Evolutionary conservation across 1,140 invertebrate species (phyloP), one percentile per base, ranked within the genome.

Genomic region (Aleiodes sp.): DNA sequence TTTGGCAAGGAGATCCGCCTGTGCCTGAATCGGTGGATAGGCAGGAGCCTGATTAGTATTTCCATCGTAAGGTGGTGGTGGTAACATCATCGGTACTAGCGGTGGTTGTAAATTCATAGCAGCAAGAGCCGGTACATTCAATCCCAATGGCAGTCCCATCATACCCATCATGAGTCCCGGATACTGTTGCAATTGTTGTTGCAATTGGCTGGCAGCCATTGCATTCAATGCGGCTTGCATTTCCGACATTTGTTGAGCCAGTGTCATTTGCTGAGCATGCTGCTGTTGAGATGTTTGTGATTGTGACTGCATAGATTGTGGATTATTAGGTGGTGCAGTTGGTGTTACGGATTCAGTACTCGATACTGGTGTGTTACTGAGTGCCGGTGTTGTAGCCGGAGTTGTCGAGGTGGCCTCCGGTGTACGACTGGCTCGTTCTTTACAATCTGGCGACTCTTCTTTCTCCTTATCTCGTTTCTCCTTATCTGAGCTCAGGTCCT

Each of bases 21-120:
- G 87, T 14, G 86, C 67, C 65, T 83, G 80, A 9, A 85, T 80
- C 1, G 86, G 68, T 73, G 86, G 72, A 89, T 90, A 80, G 87
- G 88, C 73, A 82, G 83, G 52, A 72, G 81, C 14, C n/a, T 29
- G 26, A 24, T 24, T 52, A 24, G 21, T 72, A 81, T 87, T 72
- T 83, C 87, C 88, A 90, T 92, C 70, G 81, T 90, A 94, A 9
- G 92, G 90, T 33, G 92, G 92, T 14, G 93, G 93, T 21, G 94
- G 93, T 88, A 96, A 90, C 93, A 97, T 96, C 86, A 97, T 91
- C 1, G 95, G 94, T 68, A 96, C 94, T 43, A 97, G 81, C 0
- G 94, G 93, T 9, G 94, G 94, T 81, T 94, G 94, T 9, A 96
- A 84, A 82, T 95, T 95, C 93, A 95, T 95, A 0, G 94, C 94